Base-by-base conservation (phyloP, 2,888 invertebrate species). In the Cataglyphis rosenhaueri region DNA sequence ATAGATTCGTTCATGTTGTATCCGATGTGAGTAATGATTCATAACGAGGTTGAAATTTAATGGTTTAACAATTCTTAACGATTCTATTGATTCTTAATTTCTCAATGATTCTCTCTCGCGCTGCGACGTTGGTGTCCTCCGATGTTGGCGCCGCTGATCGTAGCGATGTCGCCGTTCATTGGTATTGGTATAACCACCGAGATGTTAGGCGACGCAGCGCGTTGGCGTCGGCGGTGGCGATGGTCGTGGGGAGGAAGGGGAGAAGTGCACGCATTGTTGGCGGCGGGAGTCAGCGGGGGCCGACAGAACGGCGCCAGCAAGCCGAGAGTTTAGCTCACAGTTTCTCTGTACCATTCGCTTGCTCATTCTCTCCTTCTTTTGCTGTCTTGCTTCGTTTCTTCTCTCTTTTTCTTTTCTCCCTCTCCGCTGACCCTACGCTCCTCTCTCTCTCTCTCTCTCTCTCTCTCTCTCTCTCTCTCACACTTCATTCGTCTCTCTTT, bases 251-350 rank as follows among this genome's bases (percentile, higher is more conserved):
- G 68, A 70, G 73, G 15, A 57, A 32, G 70, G 65, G 70, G 52
- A 79, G 88, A 65, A 86, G 84, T 83, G 88, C 87, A 88, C 90
- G 91, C 90, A 92, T 92, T 92, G 92, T 92, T 91, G 92, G 92
- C 89, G 87, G 91, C 86, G 88, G 89, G 89, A 89, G 90, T 87
- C 85, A 87, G 90, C 87, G 89, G 91, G 90, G 89, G 87, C 91
- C 93, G 92, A 92, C 93, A 89, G 92, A 91, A 89, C 92, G 93
- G 93, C 93, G 91, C 91, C 91, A 92, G 90, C 87, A 89, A 89
- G 86, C 87, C 85, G 85, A 90, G 90, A 91, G 91, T 89, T 89
- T 90, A 86, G 88, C 85, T 89, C 87, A 71, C 78, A 84, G 85
- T 83, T 88, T 86, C 86, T 88, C 86, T 73, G 88, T 84, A 79